Percentiles rank a stretch among this genome's conserved stretches.
These are phyloP conservation scores for Trogon melanurus DNA, from an alignment of 2,113 vertebrate genomes.

Conservation along the genomic window DNA sequence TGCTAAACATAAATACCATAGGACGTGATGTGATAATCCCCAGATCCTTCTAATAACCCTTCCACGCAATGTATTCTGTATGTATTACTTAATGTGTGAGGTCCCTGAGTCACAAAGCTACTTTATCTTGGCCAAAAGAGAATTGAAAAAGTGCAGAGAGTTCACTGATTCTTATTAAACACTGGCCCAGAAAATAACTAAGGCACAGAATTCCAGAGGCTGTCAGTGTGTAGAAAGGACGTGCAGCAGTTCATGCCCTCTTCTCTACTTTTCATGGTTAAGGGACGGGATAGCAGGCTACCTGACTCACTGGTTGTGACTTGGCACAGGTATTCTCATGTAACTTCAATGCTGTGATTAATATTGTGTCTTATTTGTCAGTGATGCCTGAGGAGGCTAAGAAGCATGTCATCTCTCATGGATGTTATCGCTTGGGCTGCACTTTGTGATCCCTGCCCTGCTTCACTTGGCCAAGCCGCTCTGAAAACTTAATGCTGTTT, in stretches of 20 bases:
- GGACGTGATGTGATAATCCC: neutral
- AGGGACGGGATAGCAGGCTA: neutral
- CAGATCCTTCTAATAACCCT: neutral
- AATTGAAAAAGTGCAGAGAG: neutral
- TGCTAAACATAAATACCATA: neutral
- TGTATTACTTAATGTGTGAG: neutral
- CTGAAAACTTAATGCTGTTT: neutral
- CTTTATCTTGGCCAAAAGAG: neutral
- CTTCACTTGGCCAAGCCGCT: rapidly evolving
- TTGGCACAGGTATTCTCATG: neutral
- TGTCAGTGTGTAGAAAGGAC: neutral
- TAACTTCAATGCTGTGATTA: neutral
- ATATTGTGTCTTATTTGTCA: rapidly evolving
- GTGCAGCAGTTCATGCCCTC: neutral
- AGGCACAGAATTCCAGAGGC: neutral
- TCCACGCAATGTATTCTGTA: neutral
- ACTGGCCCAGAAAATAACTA: neutral
- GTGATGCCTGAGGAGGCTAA: neutral
- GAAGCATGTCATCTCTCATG: rapidly evolving
- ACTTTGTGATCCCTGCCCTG: rapidly evolving
- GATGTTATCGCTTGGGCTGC: neutral
- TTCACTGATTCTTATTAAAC: neutral
- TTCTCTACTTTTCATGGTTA: neutral
- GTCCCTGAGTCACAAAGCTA: neutral
- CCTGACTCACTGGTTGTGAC: neutral